phyloP scores from a whole-genome alignment of 2,888 invertebrate genomes.

The Mantis religiosa region DNA sequence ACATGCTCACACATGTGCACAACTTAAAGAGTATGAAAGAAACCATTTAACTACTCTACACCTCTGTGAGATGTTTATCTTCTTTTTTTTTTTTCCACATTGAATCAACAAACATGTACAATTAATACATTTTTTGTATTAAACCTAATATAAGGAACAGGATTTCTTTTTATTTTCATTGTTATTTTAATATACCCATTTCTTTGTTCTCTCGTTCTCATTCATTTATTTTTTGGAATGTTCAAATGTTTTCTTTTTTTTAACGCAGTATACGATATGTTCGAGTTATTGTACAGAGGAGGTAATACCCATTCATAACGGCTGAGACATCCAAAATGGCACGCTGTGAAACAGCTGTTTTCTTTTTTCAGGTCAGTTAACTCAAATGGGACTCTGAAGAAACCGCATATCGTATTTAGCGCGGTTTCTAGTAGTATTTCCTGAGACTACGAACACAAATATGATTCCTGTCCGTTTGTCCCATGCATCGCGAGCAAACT shows the following conservation, averaged over 20 bases:
- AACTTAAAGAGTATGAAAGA: background rate
- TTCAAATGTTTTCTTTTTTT: background rate
- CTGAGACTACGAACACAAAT: conserved; percentile 18
- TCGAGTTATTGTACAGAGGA: conserved; percentile 26
- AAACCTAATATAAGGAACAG: background rate
- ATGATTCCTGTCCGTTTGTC: background rate
- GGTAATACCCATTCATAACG: background rate
- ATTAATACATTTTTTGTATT: background rate
- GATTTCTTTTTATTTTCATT: background rate
- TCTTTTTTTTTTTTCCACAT: background rate
- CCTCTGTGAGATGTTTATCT: no score
- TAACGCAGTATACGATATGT: conserved; percentile 22
- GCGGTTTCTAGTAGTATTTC: conserved; percentile 9
- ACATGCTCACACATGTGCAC: background rate
- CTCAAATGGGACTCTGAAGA: background rate
- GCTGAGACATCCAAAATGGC: background rate
- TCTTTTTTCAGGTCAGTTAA: background rate
- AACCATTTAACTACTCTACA: background rate
- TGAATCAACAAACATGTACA: conserved; percentile 2
- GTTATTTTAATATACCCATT: background rate
- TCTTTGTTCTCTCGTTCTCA: background rate
- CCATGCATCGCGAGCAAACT: background rate
- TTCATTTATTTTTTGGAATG: conserved; percentile 5
- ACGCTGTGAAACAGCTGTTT: background rate
- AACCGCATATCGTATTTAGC: background rate